phyloP scores from a whole-genome alignment of 2,113 vertebrate species.

The Aleadryas rufinucha region DNA sequence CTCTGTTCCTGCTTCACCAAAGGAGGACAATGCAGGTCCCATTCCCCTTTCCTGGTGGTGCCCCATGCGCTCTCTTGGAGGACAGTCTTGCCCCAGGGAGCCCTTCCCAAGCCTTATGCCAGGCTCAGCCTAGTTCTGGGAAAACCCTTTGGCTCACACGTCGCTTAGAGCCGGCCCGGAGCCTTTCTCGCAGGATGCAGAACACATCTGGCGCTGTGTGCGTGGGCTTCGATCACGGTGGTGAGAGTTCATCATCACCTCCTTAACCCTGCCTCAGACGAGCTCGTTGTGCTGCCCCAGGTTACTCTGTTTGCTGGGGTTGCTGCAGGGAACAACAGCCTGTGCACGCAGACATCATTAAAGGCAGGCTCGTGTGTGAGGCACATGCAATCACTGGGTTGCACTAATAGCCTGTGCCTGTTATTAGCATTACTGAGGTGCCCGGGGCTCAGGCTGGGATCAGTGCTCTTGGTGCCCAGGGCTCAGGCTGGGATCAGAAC shows the following conservation, averaged over 20 bases:
- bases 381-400: neutral
- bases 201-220: neutral
- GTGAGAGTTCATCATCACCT: neutral
- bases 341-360: neutral
- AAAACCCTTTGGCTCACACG: neutral
- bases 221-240: neutral
- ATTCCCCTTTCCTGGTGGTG: neutral
- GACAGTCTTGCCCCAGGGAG: neutral
- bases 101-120: neutral
- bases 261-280: neutral
- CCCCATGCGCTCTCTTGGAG: neutral
- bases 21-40: neutral
- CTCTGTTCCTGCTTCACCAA: rapidly evolving
- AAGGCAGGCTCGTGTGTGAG: neutral
- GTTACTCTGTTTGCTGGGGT: neutral
- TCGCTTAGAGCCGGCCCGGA: neutral
- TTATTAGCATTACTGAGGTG: neutral
- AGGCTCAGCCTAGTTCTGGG: neutral
- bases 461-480: neutral
- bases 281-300: neutral
- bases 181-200: neutral
- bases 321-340: neutral
- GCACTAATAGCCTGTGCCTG: neutral
- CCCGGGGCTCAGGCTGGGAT: neutral
- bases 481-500: neutral